These are phyloP conservation scores for Prietella phreatophila DNA, from an alignment of 2,113 vertebrate genomes.

Conservation along the genomic window DNA sequence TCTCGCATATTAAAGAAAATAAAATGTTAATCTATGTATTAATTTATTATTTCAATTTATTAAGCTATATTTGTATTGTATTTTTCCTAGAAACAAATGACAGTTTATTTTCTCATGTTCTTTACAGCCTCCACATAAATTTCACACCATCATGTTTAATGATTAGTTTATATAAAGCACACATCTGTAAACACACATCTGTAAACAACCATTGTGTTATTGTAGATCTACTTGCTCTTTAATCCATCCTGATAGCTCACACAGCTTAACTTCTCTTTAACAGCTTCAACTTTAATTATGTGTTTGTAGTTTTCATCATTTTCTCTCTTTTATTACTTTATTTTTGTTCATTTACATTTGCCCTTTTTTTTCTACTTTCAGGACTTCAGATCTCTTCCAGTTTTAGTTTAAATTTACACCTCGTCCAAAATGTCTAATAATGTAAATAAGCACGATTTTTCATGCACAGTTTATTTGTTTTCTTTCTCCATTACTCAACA, in stretches of 20 bases:
- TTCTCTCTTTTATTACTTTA: not conserved
- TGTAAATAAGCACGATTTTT: not conserved
- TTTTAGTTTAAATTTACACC: not conserved
- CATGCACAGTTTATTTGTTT: not conserved
- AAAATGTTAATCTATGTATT: not conserved
- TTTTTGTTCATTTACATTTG: not conserved
- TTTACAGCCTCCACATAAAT: not conserved
- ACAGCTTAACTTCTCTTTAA: too few species aligned
- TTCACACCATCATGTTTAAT: not conserved
- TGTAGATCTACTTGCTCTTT: too few species aligned
- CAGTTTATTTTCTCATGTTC: not conserved
- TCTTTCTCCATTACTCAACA: not conserved
- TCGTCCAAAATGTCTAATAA: not conserved
- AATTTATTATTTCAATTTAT: not conserved
- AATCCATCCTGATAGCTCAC: too few species aligned
- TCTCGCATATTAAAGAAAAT: not conserved
- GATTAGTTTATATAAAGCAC: not conserved
- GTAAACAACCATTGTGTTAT: too few species aligned
- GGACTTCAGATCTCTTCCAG: not conserved
- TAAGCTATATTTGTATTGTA: not conserved
- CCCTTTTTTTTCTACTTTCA: not conserved
- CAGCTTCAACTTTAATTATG: not conserved
- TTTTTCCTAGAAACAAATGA: too few species aligned
- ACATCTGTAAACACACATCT: not conserved
- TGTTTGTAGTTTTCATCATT: not conserved